Percentiles rank a stretch among this genome's conserved stretches.
Conservation (phyloP, 2,113 vertebrate genomes). For the Lasiurus cinereus region DNA sequence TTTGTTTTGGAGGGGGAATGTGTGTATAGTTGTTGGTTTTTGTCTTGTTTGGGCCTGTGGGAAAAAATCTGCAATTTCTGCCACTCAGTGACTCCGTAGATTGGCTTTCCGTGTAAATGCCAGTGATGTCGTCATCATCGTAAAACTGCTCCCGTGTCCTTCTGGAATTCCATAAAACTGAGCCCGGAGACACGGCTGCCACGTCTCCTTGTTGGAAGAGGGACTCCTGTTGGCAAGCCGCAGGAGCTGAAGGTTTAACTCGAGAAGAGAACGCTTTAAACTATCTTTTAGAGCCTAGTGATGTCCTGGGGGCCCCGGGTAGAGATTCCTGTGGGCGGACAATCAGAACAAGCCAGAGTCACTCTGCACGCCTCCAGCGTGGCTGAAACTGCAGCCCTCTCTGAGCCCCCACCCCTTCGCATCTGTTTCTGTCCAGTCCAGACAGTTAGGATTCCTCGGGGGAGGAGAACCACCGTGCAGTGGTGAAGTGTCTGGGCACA, state of each 20-base stretch:
- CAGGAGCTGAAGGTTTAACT: background rate
- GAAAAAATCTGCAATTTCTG: background rate
- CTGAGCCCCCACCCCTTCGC: background rate
- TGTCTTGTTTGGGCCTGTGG: background rate
- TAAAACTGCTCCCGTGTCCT: background rate
- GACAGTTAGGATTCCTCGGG: background rate
- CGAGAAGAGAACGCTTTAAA: background rate
- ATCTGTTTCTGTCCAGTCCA: slow-evolving; percentile 14
- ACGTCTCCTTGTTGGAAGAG: background rate
- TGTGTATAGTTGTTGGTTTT: background rate
- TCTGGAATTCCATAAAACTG: background rate
- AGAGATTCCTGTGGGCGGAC: background rate
- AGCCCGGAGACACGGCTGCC: background rate
- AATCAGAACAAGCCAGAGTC: background rate
- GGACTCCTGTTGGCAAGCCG: background rate
- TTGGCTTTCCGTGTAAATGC: background rate
- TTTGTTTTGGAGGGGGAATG: background rate
- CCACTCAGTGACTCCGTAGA: background rate
- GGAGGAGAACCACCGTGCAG: background rate
- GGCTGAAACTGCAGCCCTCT: background rate
- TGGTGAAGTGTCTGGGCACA: background rate
- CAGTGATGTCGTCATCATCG: background rate
- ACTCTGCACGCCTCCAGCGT: background rate
- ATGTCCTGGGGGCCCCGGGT: background rate
- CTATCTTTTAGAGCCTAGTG: background rate